Base-by-base conservation (phyloP, 2,797 vertebrate species). In the Bufotes viridis region DNA sequence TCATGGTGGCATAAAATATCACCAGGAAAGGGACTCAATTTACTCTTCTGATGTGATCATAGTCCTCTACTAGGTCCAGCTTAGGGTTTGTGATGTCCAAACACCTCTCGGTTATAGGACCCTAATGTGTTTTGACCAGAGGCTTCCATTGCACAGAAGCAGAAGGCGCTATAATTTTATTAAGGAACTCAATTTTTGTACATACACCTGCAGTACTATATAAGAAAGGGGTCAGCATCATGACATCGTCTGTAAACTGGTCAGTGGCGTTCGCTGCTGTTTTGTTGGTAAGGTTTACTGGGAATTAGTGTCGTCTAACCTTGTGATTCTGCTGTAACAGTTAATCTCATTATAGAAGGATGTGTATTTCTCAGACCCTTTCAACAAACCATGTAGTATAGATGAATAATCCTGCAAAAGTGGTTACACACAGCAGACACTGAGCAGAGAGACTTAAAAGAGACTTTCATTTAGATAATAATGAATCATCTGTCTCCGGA, bases 401-500 rank as follows among this genome's bases (percentile, higher is more conserved):
- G 63, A 65, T 34, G 78, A 74, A 85, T 76, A 88, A 84, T 81
- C 82, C 67, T 7, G 78, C 24, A 57, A 75, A 12, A 67, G 55
- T 61, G 67, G 72, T 84, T 76, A 60, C n/a, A 60, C 82, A 84
- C 76, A 87, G 74, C 82, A 84, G 87, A 81, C 78, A 86, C 58
- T n/a, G 8, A 29, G 61, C 81, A 76, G 60, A 78, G 78, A 85
- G 58, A 75, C 78, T 85, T 85, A 75, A 72, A 83, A 88, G 70
- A 78, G 82, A 88, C 82, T 88, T 88, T 88, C 78, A 88, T 84
- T 81, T 85, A 75, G 78, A 81, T 86, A 86, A 86, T 89, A 85
- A 89, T 89, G 87, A 89, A 85, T 89, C 87, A 89, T 82, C 83
- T 81, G 84, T 82, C 87, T 86, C 83, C 74, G 61, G 69, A 89